Evolutionary conservation across 2,113 vertebrate species (phyloP).

Genomic region (Mobula hypostoma): DNA sequence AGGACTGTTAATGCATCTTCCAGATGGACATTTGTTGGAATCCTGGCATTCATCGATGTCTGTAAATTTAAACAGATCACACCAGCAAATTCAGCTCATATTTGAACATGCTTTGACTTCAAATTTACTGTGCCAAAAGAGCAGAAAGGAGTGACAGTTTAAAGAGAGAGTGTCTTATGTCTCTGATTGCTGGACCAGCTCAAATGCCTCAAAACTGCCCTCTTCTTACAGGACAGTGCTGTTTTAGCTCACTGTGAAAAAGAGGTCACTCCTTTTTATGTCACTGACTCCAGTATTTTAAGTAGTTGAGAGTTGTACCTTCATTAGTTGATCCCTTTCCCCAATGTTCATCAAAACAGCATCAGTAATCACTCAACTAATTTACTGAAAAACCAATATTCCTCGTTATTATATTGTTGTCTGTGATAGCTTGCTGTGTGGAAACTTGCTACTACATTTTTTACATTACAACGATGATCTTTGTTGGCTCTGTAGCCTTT

Average conservation of each 20-base stretch:
- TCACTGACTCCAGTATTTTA: neutral
- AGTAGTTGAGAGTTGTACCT: too few species aligned
- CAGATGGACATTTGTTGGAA: conserved; percentile 67
- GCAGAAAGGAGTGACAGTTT: conserved; percentile 26
- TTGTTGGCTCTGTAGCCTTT: too few species aligned
- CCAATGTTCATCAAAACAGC: neutral
- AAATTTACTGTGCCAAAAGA: neutral
- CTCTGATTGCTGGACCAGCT: neutral
- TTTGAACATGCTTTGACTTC: conserved; percentile 5
- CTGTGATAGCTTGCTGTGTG: too few species aligned
- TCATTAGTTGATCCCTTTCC: too few species aligned
- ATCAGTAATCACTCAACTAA: neutral
- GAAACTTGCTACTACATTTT: too few species aligned
- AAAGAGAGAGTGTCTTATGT: neutral
- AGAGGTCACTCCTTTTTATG: neutral
- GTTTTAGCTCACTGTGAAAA: too few species aligned
- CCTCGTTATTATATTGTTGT: too few species aligned
- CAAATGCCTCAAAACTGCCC: neutral
- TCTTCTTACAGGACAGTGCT: too few species aligned
- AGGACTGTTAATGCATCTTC: conserved; percentile 73
- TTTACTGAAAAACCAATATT: too few species aligned
- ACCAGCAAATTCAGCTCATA: neutral
- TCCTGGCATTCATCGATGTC: conserved; percentile 81
- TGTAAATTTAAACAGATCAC: conserved; percentile 47
- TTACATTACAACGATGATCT: too few species aligned